These are phyloP conservation scores for Salarias fasciatus DNA, from an alignment of 2,797 vertebrate genomes.

Conservation along the genomic window DNA sequence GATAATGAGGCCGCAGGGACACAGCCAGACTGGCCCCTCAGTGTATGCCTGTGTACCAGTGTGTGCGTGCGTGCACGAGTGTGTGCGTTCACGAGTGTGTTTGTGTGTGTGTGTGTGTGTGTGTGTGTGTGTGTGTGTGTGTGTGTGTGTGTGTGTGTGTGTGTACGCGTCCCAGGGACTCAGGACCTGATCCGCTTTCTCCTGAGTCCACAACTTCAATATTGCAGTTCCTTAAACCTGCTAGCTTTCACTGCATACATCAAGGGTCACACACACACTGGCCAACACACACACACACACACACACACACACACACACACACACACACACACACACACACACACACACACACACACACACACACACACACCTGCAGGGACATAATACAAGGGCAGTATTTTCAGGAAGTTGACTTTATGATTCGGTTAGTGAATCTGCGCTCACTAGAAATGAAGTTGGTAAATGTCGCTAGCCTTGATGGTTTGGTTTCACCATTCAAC, in stretches of 20 bases:
- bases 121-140: constrained; percentile 25
- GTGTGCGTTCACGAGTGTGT: constrained; percentile 39
- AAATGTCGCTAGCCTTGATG: constrained; percentile 17
- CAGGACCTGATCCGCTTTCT: constrained; percentile 70
- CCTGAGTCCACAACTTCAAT: constrained; percentile 78
- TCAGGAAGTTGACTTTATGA: constrained; percentile 61
- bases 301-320: constrained; percentile 25
- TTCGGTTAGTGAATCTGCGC: constrained; percentile 41
- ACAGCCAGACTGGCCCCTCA: constrained; percentile 78
- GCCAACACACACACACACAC: constrained; percentile 40
- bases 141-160: constrained; percentile 29
- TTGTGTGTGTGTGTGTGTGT: constrained; percentile 13
- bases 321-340: constrained; percentile 33
- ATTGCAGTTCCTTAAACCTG: constrained; percentile 72
- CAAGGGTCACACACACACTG: constrained; percentile 45
- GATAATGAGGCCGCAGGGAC: constrained; percentile 84
- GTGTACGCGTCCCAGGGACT: constrained; percentile 56
- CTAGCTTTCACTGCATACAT: constrained; percentile 65
- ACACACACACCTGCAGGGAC: constrained; percentile 55
- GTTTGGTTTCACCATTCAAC: too few relatives aligned
- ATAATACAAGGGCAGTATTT: constrained; percentile 62
- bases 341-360: constrained; percentile 29
- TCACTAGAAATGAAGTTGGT: constrained; percentile 43
- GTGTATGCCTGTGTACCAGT: constrained; percentile 51
- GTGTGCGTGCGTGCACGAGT: constrained; percentile 31